Percentiles rank a stretch among this genome's conserved stretches.
phyloP scores from a whole-genome alignment of 1,140 invertebrate species.

The Eueides isabella region DNA sequence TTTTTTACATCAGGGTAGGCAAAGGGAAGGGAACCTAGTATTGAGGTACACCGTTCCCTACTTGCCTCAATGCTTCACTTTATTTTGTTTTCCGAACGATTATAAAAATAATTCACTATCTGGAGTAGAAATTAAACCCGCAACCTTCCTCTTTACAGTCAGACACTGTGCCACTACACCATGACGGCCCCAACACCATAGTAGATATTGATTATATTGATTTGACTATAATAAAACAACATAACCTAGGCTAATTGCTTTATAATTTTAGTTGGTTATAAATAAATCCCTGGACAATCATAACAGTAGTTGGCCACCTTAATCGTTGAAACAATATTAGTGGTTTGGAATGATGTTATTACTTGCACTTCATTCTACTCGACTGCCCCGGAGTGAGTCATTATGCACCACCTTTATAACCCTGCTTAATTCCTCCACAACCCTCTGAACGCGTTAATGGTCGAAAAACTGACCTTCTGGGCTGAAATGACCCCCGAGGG shows the following conservation, averaged over 20 bases:
- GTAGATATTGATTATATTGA: no score
- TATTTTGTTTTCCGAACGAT: no score
- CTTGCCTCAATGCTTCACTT: no score
- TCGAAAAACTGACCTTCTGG: conserved; percentile 77
- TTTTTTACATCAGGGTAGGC: no score
- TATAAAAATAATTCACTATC: no score
- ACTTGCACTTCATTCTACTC: conserved; percentile 48
- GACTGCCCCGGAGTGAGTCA: conserved; percentile 68
- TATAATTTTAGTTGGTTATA: neutral
- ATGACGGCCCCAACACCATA: no score
- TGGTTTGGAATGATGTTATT: conserved; percentile 38
- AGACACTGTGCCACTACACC: no score
- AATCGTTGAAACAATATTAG: conserved; percentile 37
- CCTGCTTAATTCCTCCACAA: conserved; percentile 61
- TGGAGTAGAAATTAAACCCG: no score
- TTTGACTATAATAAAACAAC: no score
- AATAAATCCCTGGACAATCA: conserved; percentile 10
- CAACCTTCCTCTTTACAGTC: no score
- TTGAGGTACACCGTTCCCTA: no score
- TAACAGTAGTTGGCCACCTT: conserved; percentile 15
- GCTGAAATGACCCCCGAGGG: conserved; percentile 64
- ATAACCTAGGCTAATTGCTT: neutral
- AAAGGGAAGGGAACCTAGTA: no score
- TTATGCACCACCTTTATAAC: conserved; percentile 70
- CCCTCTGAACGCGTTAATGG: conserved; percentile 73